Evolutionary conservation across 2,888 invertebrate genomes (phyloP).

Genomic region (Strigamia crassipes): DNA sequence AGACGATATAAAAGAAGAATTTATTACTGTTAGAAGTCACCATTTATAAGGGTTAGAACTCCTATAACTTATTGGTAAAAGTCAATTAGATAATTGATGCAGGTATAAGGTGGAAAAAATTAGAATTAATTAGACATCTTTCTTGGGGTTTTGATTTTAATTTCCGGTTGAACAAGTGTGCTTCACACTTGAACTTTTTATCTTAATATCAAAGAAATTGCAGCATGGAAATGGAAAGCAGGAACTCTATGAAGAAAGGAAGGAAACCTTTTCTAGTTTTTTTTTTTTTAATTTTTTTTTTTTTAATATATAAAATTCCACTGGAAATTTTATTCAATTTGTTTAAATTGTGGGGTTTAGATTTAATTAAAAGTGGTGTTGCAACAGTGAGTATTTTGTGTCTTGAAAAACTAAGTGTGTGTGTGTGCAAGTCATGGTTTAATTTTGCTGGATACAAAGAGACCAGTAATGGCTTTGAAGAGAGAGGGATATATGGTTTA

Average conservation of each 20-base stretch:
- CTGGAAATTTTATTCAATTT: not conserved
- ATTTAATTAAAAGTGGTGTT: slow-evolving; percentile 2
- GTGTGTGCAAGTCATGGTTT: not conserved
- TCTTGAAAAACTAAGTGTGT: not conserved
- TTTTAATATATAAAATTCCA: not conserved
- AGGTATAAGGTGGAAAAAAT: not conserved
- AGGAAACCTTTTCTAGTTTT: not conserved
- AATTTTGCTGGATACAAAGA: not conserved
- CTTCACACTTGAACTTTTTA: slow-evolving; percentile 26
- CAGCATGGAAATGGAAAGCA: slow-evolving; percentile 19
- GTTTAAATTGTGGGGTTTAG: not conserved
- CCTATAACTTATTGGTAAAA: not conserved
- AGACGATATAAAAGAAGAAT: not conserved
- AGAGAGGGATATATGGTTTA: not conserved
- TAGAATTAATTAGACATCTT: not conserved
- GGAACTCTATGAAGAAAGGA: not conserved
- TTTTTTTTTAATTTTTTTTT: not conserved
- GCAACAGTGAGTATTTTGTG: not conserved
- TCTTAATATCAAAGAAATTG: slow-evolving; percentile 19
- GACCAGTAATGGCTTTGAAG: not conserved
- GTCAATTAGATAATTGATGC: not conserved
- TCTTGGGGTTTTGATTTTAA: not conserved
- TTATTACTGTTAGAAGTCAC: not conserved
- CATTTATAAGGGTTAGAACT: not conserved
- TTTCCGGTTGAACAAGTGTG: not conserved